phyloP scores from a whole-genome alignment of 1,140 invertebrate genomes.

The Sitobion miscanthi region DNA sequence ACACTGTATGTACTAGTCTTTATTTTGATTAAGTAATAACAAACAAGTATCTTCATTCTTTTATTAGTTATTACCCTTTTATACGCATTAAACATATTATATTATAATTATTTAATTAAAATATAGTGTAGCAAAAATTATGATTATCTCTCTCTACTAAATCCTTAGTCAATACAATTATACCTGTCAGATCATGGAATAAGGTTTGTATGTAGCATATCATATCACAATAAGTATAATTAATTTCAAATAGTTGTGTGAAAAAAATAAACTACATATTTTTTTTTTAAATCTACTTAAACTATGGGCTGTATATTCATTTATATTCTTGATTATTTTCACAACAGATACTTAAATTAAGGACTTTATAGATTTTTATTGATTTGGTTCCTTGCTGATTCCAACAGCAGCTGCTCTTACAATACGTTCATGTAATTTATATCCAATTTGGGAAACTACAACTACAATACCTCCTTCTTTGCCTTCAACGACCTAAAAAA shows the following conservation, averaged over 20 bases:
- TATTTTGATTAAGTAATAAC: background rate
- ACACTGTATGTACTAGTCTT: background rate
- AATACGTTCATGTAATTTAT: conserved; percentile 90
- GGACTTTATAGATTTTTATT: background rate
- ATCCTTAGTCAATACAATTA: background rate
- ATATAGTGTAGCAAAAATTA: background rate
- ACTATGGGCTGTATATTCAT: background rate
- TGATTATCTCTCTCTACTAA: background rate
- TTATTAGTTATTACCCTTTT: background rate
- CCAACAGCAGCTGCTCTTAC: conserved; percentile 96
- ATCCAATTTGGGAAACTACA: conserved; percentile 93
- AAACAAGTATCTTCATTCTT: background rate
- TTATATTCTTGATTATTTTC: background rate
- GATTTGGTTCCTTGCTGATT: conserved; percentile 74
- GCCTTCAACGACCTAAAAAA: conserved; percentile 75
- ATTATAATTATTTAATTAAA: background rate
- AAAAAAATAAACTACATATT: background rate
- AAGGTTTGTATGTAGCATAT: background rate
- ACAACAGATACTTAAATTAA: background rate
- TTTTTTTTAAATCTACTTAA: conserved; percentile 6
- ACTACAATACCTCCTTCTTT: conserved; percentile 87
- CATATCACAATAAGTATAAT: background rate
- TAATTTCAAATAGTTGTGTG: background rate
- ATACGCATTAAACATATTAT: background rate
- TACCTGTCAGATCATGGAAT: background rate